Base-by-base conservation (phyloP, 2,888 invertebrate species). In the Leptopilina myrica region DNA sequence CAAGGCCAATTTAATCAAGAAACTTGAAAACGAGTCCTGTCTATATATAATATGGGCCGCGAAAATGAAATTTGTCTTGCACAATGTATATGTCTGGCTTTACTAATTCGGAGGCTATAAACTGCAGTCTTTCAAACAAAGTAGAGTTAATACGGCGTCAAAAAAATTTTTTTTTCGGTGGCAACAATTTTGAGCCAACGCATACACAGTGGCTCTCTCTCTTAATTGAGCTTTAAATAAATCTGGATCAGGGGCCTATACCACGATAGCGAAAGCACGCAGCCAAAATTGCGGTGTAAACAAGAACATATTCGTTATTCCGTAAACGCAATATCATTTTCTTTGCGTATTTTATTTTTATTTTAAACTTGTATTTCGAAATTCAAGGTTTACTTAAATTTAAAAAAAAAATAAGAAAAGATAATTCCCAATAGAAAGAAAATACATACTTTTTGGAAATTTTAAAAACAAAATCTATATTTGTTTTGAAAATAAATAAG, bases 31-130 rank as follows among this genome's bases (percentile, higher is more conserved):
- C 62, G 62, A 62, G 20, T 62, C 9, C 49, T 11, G 11, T 49
- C 9, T 49, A 49, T 62, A 20, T 62, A 62, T 62, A 62, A 62
- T 62, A 20, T 62, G 20, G 62, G 62, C 62, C 62, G 62, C 62
- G 62, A 69, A 69, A 73, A 56, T 53, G 20, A 49, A 53, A 69
- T 69, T 69, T 69, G 69, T 53, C 69, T 53, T 26, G n/a, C 26
- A n/a, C 56, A 73, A 73, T 53, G 33, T 14, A 53, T 26, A 62
- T 20, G 53, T 49, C n/a, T 73, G 12, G 49, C 49, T 49, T 12
- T 26, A 69, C 67, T 53, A 73, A 73, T 53, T 53, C 56, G 5
- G 4, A 33, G 5, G 26, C 33, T 56, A 73, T 69, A 69, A 69
- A 69, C 67, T 49, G 7, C 8, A 49, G 69, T 7, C 14, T 73